Conservation (phyloP, 2,888 invertebrate species). For the Nomada flava region DNA sequence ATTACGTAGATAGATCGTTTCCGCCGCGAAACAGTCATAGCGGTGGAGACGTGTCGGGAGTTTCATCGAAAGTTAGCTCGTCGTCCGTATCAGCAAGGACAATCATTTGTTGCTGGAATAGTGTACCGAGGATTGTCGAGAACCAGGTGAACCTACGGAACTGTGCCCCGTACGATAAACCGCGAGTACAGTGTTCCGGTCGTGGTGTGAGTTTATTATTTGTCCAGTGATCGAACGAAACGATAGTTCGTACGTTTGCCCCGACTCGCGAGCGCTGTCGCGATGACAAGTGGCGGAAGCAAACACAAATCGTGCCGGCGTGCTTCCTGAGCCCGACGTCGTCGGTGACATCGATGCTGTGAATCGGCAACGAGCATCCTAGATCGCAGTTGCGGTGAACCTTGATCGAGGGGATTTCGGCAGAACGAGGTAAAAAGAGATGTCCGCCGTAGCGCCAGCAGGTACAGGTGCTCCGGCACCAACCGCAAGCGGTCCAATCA, state of each 20-base stretch:
- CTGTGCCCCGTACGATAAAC: background rate
- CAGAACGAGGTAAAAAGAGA: constrained; percentile 58
- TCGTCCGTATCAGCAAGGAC: background rate
- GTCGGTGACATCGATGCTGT: constrained; percentile 66
- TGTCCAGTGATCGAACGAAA: constrained; percentile 12
- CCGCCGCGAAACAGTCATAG: no score
- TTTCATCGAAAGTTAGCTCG: no score
- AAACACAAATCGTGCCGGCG: constrained; percentile 71
- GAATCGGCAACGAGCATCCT: background rate
- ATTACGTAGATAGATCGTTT: background rate
- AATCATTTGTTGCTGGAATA: no score
- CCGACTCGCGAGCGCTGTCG: constrained; percentile 30
- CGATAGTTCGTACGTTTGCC: background rate
- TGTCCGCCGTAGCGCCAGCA: constrained; percentile 82
- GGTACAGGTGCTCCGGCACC: constrained; percentile 78
- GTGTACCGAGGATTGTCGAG: background rate
- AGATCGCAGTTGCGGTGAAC: background rate
- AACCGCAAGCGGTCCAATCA: constrained; percentile 79
- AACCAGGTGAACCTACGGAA: background rate
- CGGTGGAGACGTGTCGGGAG: no score
- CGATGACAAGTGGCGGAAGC: constrained; percentile 73
- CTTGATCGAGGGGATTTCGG: background rate
- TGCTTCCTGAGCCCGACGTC: constrained; percentile 44
- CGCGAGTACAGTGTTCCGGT: constrained; percentile 29
- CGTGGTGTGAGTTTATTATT: constrained; percentile 54